Base-by-base conservation (phyloP, 2,797 vertebrate genomes). In the Crenuchus spilurus region DNA sequence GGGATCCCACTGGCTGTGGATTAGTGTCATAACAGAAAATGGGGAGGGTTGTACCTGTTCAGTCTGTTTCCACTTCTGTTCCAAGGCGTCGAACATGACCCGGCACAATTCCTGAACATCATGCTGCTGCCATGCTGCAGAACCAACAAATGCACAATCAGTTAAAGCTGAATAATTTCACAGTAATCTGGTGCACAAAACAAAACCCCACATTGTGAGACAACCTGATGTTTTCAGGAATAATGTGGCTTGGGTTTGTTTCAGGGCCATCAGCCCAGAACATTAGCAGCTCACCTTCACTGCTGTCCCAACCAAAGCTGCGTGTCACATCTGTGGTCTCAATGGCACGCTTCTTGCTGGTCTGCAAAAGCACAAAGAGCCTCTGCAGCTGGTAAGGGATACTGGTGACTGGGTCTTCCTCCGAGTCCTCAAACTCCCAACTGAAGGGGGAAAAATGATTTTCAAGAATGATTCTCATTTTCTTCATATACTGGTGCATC, bases 241-340 rank as follows among this genome's bases (percentile, higher is more conserved):
- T 33, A 52, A 44, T 33, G 33, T 28, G 33, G 63, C 14, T 30
- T 13, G 20, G n/a, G 16, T 42, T 57, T 28, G 48, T n/a, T 24
- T 26, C 41, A 48, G 18, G 22, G 46, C 30, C 6, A 1, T 16
- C 4, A 54, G 26, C 51, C 51, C 51, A 30, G 26, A 30, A 54
- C 13, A 54, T n/a, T 30, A 16, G 13, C 8, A 22, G 16, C 61
- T 76, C 61, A 99, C 98, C 98, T 88, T 99, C 98, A 74, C 98
- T 99, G 85, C 98, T 99, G 88, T 99, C 98, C 98, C 98, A 99
- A 80, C 98, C 98, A 74, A 99, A 99, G 88, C 98, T 99, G 54
- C 97, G 91, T 0, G 98, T 99, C 77, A 99, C 97, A 46, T 99
- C 98, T 39, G 98, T 99, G 75, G 97, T 99, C 91, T 99, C 97